Evolutionary conservation across 1,140 invertebrate species (phyloP), one percentile per base, ranked within the genome.

Genomic region (Drosophila oshimai): DNA sequence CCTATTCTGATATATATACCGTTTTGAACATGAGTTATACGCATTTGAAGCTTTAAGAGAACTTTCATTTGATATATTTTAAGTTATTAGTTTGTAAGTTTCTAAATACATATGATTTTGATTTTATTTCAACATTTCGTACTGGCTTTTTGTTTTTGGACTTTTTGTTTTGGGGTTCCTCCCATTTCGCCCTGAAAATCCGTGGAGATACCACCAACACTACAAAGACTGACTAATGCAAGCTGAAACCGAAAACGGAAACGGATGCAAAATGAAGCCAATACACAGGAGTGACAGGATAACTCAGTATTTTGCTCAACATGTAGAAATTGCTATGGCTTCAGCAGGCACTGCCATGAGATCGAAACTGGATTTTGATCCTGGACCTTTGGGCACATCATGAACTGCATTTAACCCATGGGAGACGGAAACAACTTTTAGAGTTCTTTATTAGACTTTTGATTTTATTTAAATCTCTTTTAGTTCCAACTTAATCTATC

Each of bases 1-100:
- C 61, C 57, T 47, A 64, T 60, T 68, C 64, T 57, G 31, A 62
- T 67, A 54, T 34, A 54, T 34, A 41, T 45, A 54, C 67, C 53
- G 46, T 69, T 72, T 44, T 58, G 39, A 39, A 71, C 68, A 50
- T 34, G 37, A 46, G 44, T 58, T 60, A 71, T 50, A 72, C 62
- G 69, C 68, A 73, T 74, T 73, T 73, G 47, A 73, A 73, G 70
- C 69, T 73, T 73, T 73, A 73, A 73, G 49, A 55, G 34, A 64
- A 64, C 28, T 51, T 73, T 71, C 31, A 60, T 39, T 58, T 49
- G 6, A 22, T 36, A 13, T 70, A 57, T 34, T 29, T 26, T 73
- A 72, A 73, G 69, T 73, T 72, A 5, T 28, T 72, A 74, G 69
- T 22, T 34, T 20, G 49, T 74, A 73, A 73, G 55, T 65, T 74